Evolutionary conservation across 2,888 invertebrate species (phyloP).

Genomic region (Fragum whitleyi): DNA sequence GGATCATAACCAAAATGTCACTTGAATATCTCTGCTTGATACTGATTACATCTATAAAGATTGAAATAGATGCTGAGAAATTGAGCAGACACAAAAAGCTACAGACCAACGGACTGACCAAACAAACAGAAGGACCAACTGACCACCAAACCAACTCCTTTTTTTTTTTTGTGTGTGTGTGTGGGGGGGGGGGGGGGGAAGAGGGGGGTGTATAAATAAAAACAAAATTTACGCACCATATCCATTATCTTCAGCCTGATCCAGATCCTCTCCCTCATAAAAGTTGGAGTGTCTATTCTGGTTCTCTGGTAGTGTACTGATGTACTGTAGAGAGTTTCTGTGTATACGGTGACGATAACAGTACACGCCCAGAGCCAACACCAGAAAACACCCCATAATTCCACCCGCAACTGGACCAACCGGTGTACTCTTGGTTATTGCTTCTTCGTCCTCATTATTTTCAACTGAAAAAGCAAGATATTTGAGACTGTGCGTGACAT

Average conservation of each 20-base stretch:
- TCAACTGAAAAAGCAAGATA: constrained; percentile 72
- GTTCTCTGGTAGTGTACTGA: constrained; percentile 83
- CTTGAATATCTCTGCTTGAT: no score
- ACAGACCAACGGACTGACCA: no score
- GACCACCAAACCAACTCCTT: no score
- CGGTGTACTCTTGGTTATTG: constrained; percentile 87
- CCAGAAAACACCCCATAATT: constrained; percentile 92
- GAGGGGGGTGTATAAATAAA: no score
- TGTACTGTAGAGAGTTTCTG: constrained; percentile 82
- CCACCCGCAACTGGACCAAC: constrained; percentile 95
- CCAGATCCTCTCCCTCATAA: constrained; percentile 85
- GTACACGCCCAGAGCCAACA: constrained; percentile 93
- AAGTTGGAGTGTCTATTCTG: constrained; percentile 85
- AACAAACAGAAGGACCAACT: no score
- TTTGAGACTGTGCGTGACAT: no score
- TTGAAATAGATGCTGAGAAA: no score
- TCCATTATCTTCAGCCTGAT: constrained; percentile 81
- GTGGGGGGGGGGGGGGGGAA: no score
- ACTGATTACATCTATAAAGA: no score
- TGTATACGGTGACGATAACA: constrained; percentile 88
- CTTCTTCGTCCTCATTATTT: constrained; percentile 68
- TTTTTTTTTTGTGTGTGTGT: no score
- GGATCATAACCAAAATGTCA: no score
- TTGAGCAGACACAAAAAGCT: no score
- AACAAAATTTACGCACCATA: constrained; percentile 71